Base-by-base conservation (phyloP, 2,888 invertebrate species). In the Melitaea athalia region DNA sequence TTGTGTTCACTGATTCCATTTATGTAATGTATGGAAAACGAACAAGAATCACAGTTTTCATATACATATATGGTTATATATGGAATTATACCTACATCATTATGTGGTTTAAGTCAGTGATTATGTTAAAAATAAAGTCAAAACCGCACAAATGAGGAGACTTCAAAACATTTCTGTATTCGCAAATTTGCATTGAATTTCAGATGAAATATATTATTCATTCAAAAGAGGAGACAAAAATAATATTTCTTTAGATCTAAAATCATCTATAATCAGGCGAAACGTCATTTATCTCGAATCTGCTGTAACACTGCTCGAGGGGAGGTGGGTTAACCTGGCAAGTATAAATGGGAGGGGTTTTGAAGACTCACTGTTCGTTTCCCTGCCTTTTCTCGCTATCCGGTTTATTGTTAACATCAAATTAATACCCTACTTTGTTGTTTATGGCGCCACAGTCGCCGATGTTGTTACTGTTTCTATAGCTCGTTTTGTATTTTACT, bases 391-490 rank as follows among this genome's bases (percentile, higher is more conserved):
- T 49, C 55, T 49, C 31, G 11, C 60, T 66, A 53, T 55, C 49
- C 62, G 63, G 67, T 33, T 77, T 79, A 79, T 79, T 76, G 80
- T 81, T 82, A 82, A 82, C 82, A 82, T 83, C 80, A 83, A 85
- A 84, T 86, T 84, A 83, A 83, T 84, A 82, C 76, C 79, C 77
- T 84, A 85, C 84, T 82, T 85, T 85, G 86, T 87, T 82, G 85
- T 85, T 86, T 85, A 86, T 80, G 76, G 74, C 73, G 76, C 52
- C 57, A 55, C 66, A 53, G 53, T 67, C 42, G 15, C 15, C 52
- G 38, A 62, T 53, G 66, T 62, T 67, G 62, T 57, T 55, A 49
- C 66, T 38, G 55, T 61, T 47, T 62, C 38, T 57, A 57, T 57
- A n/a, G 38, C 15, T 42, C 57, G 53, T 55, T 55, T 55, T 55